Percentiles rank a stretch among this genome's conserved stretches.
These are phyloP conservation scores for Cyclina sinensis DNA, from an alignment of 1,140 invertebrate genomes.

Conservation along the genomic window DNA sequence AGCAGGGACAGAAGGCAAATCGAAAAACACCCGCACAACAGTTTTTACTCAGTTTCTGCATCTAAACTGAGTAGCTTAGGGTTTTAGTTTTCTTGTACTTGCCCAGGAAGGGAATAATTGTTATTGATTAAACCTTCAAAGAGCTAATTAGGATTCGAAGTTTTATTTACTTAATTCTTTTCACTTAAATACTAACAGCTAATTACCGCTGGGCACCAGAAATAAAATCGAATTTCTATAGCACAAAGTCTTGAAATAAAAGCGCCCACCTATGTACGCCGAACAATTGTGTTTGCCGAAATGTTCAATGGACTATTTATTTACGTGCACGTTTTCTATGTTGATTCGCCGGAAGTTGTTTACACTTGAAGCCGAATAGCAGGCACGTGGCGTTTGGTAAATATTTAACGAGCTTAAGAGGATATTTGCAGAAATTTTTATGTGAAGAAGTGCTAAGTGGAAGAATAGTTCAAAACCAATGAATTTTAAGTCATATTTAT, in stretches of 20 bases:
- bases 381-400: slow-evolving; percentile 40
- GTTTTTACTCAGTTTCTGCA: no score
- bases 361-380: slow-evolving; percentile 27
- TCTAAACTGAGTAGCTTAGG: no score
- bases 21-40: no score
- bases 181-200: not conserved
- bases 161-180: slow-evolving; percentile 10
- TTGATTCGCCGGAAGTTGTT: slow-evolving; percentile 55
- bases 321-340: slow-evolving; percentile 52
- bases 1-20: no score
- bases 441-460: slow-evolving; percentile 6
- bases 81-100: not conserved
- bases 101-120: not conserved
- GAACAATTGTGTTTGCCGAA: slow-evolving; percentile 39
- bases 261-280: not conserved
- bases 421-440: slow-evolving; percentile 7
- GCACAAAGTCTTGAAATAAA: slow-evolving; percentile 7
- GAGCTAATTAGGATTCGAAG: not conserved
- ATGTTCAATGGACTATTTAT: slow-evolving; percentile 49
- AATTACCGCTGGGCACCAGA: not conserved
- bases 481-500: slow-evolving; percentile 3
- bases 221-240: slow-evolving; percentile 30
- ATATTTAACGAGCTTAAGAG: slow-evolving; percentile 24
- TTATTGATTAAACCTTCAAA: not conserved
- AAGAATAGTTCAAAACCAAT: not conserved